Evolutionary conservation across 2,888 invertebrate genomes (phyloP).

Genomic region (Ennomos quercinarius): DNA sequence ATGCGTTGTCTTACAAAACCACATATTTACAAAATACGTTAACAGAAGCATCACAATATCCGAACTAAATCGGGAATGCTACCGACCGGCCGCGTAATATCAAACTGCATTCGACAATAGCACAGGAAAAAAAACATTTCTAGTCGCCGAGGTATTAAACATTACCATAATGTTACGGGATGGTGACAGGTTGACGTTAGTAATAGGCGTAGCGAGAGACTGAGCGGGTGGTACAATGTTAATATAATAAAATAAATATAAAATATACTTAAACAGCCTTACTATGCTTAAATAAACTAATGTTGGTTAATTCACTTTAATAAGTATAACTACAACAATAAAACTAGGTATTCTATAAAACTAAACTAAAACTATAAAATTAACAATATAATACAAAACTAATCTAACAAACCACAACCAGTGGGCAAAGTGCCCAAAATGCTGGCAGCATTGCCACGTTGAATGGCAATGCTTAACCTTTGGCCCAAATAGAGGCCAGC

Average conservation of each 20-base stretch:
- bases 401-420: no score
- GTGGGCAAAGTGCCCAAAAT: no score
- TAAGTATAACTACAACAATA: no score
- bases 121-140: slow-evolving; percentile 36
- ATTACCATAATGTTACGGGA: slow-evolving; percentile 45
- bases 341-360: no score
- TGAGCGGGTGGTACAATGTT: slow-evolving; percentile 7
- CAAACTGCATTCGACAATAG: slow-evolving; percentile 34
- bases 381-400: no score
- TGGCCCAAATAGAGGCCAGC: no score
- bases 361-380: no score
- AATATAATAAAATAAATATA: neutral
- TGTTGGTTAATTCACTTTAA: no score
- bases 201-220: slow-evolving; percentile 22
- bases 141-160: slow-evolving; percentile 45
- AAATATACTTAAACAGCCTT: no score
- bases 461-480: no score
- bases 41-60: slow-evolving; percentile 30
- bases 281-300: no score
- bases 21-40: slow-evolving; percentile 36
- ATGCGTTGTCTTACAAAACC: slow-evolving; percentile 25
- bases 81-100: slow-evolving; percentile 48
- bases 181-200: slow-evolving; percentile 25
- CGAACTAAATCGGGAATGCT: slow-evolving; percentile 46
- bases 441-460: no score